Conservation (phyloP, 2,113 vertebrate species). For the Sigmodon hispidus region DNA sequence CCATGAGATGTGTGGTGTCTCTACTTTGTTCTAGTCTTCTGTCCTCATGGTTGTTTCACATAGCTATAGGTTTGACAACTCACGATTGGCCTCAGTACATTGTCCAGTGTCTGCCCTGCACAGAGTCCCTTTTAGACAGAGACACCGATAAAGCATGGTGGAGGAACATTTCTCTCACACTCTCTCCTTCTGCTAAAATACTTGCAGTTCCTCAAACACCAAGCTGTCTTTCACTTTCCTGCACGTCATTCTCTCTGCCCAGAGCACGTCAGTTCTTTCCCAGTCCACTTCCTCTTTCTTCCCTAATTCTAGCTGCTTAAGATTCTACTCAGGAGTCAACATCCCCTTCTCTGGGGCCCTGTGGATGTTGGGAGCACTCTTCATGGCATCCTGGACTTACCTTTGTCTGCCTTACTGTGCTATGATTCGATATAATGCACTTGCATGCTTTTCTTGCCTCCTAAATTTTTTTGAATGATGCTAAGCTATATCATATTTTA, state of each 20-base stretch:
- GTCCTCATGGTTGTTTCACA: constrained; percentile 8
- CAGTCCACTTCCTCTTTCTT: background rate
- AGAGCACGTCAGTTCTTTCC: background rate
- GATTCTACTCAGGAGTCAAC: background rate
- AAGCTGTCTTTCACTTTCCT: background rate
- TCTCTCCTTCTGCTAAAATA: background rate
- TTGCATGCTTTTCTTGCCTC: background rate
- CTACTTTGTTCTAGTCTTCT: background rate
- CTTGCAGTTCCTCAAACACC: background rate
- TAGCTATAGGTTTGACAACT: background rate
- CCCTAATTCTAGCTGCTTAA: background rate
- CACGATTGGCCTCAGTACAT: background rate
- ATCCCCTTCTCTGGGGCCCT: background rate
- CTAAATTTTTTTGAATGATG: background rate
- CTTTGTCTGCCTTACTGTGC: background rate
- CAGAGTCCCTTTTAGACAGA: background rate
- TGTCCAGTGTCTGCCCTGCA: background rate
- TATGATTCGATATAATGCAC: background rate
- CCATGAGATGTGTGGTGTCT: background rate
- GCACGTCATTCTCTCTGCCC: background rate
- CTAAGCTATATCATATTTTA: background rate
- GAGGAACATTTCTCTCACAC: background rate
- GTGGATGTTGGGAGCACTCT: background rate
- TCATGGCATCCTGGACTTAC: background rate
- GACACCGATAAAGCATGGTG: background rate